These are phyloP conservation scores for Phaonia tiefii DNA, from an alignment of 2,888 invertebrate genomes.

Conservation along the genomic window DNA sequence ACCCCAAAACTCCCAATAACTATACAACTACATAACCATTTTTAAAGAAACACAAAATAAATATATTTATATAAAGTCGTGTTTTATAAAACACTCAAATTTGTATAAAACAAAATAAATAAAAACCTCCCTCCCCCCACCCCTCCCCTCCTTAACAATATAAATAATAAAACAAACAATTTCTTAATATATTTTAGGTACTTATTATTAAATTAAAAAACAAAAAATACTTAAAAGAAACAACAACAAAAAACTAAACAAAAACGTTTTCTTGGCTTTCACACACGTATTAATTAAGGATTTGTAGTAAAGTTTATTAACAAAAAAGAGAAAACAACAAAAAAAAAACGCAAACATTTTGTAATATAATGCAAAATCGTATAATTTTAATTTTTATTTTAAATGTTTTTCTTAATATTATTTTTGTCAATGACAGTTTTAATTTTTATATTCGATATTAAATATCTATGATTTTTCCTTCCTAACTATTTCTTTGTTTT, in stretches of 20 bases:
- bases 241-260: constrained; percentile 26
- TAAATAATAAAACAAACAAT: constrained; percentile 15
- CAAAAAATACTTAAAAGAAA: constrained; percentile 19
- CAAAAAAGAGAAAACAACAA: constrained; percentile 3
- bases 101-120: constrained; percentile 41
- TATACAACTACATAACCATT: background rate
- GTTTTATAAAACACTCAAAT: constrained; percentile 17
- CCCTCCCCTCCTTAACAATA: background rate
- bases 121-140: constrained; percentile 13
- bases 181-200: constrained; percentile 56
- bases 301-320: constrained; percentile 36
- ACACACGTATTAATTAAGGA: constrained; percentile 50
- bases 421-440: constrained; percentile 45
- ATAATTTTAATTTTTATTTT: constrained; percentile 37
- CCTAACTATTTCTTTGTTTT: background rate
- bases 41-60: background rate
- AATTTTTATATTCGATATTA: constrained; percentile 41
- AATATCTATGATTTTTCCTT: constrained; percentile 22
- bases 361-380: constrained; percentile 41
- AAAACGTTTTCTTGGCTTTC: constrained; percentile 57
- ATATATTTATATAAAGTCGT: background rate
- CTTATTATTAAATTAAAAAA: constrained; percentile 48
- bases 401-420: constrained; percentile 32
- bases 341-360: constrained; percentile 18
- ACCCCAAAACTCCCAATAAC: constrained; percentile 6